Evolutionary conservation across 2,888 invertebrate species (phyloP).

Genomic region (Phragmatobia fuliginosa): DNA sequence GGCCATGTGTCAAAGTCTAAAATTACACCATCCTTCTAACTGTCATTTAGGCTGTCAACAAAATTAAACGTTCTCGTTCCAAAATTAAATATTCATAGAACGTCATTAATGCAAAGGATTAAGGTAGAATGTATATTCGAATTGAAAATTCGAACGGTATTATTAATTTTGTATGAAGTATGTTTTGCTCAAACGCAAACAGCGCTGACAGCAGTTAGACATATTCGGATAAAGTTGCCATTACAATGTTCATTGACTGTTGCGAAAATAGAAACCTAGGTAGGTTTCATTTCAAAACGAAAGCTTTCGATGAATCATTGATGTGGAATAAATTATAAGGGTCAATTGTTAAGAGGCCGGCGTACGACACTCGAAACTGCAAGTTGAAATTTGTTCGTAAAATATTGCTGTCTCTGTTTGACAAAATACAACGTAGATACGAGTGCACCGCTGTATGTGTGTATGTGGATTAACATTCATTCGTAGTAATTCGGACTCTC

Average conservation of each 20-base stretch:
- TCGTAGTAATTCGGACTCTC: too few relatives aligned
- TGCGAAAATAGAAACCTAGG: conserved; percentile 55
- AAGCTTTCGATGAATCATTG: conserved; percentile 49
- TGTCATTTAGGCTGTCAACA: conserved; percentile 12
- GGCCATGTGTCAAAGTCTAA: background rate
- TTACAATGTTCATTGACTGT: conserved; percentile 45
- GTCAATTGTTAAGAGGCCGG: conserved; percentile 4
- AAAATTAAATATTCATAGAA: conserved; percentile 22
- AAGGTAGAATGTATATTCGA: conserved; percentile 16
- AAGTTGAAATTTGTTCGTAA: too few relatives aligned
- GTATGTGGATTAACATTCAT: too few relatives aligned
- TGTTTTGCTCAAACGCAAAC: conserved; percentile 37
- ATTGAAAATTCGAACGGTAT: conserved; percentile 26
- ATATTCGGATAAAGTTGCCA: conserved; percentile 48
- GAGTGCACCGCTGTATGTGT: too few relatives aligned
- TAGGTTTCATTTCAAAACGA: conserved; percentile 46
- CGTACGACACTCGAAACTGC: too few relatives aligned
- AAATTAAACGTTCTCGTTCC: conserved; percentile 22
- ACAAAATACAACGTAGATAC: too few relatives aligned
- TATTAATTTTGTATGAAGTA: conserved; percentile 35
- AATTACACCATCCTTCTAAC: background rate
- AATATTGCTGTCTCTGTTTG: too few relatives aligned
- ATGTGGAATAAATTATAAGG: conserved; percentile 43
- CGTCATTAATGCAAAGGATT: conserved; percentile 31
- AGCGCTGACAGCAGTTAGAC: conserved; percentile 37